Percentiles rank a stretch among this genome's conserved stretches.
These are phyloP conservation scores for Lottia scabra DNA, from an alignment of 2,888 invertebrate genomes.

Conservation along the genomic window DNA sequence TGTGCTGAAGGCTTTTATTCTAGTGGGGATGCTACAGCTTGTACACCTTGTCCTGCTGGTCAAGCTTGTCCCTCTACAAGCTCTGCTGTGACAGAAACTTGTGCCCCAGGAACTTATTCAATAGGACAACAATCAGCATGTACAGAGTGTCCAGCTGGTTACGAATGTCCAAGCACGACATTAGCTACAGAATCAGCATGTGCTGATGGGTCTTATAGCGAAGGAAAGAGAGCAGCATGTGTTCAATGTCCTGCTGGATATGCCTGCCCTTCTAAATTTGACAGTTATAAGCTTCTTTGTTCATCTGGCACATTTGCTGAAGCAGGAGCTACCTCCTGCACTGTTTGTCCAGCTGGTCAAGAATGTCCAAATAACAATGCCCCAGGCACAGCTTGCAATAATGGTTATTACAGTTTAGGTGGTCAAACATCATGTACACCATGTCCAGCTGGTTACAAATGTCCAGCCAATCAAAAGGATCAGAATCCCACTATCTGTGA, in stretches of 20 bases:
- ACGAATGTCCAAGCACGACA: conserved; percentile 46
- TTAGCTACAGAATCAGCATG: conserved; percentile 46
- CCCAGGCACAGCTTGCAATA: conserved; percentile 50
- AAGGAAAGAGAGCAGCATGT: conserved; percentile 54
- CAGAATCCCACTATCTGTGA: conserved; percentile 52
- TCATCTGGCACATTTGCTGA: conserved; percentile 54
- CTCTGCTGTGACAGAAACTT: conserved; percentile 35
- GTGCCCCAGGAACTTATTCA: conserved; percentile 54
- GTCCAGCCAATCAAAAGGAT: conserved; percentile 32
- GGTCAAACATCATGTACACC: conserved; percentile 49
- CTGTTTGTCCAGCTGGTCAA: conserved; percentile 58
- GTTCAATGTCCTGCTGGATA: conserved; percentile 60
- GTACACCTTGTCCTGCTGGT: conserved; percentile 59
- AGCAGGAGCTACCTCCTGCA: conserved; percentile 50
- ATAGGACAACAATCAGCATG: conserved; percentile 46
- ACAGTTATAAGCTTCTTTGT: conserved; percentile 42
- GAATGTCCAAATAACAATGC: conserved; percentile 50
- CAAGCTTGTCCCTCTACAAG: conserved; percentile 52
- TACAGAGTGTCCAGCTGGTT: conserved; percentile 58
- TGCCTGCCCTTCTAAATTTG: conserved; percentile 60
- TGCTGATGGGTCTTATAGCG: conserved; percentile 53
- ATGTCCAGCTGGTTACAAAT: conserved; percentile 61
- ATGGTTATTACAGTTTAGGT: conserved; percentile 61
- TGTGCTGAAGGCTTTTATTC: conserved; percentile 57
- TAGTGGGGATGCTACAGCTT: conserved; percentile 36